Conservation (phyloP, 2,888 invertebrate species). For the Pachycephus smyrnensis region DNA sequence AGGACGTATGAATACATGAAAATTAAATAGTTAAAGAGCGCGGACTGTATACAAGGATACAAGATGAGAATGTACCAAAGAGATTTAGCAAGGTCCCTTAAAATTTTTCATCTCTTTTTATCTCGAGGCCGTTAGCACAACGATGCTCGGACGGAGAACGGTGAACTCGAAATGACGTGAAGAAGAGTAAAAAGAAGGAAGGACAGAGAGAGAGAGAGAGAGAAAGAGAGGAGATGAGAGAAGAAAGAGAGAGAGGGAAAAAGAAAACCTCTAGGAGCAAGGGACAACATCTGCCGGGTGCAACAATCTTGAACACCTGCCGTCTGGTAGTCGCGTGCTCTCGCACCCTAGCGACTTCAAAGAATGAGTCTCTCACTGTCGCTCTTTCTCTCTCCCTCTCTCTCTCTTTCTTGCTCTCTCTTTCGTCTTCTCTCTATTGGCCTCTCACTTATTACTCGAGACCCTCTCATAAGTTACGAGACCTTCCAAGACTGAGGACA, state of each 20-base stretch:
- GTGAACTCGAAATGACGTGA: background rate
- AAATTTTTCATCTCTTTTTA: background rate
- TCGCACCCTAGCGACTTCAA: constrained; percentile 38
- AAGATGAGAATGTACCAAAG: background rate
- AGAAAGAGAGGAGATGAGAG: constrained; percentile 30
- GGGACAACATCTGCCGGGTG: constrained; percentile 63
- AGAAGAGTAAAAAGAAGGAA: constrained; percentile 7
- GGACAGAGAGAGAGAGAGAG: constrained; percentile 20
- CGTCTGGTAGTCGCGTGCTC: constrained; percentile 64
- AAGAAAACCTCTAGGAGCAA: constrained; percentile 21
- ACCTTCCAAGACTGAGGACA: background rate
- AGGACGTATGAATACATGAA: background rate
- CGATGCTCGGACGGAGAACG: background rate
- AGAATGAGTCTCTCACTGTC: background rate
- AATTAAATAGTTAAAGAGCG: background rate
- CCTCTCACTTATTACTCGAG: background rate
- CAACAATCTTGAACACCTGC: constrained; percentile 65
- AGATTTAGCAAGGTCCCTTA: background rate
- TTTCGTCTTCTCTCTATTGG: background rate
- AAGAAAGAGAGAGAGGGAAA: constrained; percentile 27
- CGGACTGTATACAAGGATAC: background rate
- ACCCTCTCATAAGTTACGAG: background rate
- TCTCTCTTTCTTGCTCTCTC: background rate
- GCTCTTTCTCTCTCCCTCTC: background rate
- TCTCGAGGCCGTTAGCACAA: background rate